These are phyloP conservation scores for Miniopterus natalensis DNA, from an alignment of 2,113 vertebrate species.

Conservation along the genomic window DNA sequence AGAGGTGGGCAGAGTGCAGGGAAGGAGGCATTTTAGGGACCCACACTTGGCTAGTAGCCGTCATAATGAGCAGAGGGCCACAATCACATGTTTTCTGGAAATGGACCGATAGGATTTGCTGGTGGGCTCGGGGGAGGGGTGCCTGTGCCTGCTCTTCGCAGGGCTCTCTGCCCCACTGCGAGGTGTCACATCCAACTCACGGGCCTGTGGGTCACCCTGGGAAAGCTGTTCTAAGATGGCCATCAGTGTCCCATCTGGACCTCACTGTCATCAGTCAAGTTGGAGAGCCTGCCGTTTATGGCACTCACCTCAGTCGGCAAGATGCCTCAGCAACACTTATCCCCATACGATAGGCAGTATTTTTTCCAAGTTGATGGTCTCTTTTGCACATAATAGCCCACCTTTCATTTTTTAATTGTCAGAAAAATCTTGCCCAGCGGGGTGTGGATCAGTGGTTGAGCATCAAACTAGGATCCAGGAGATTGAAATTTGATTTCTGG, in stretches of 20 bases:
- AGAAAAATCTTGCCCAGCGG: background rate
- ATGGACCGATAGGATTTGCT: too few relatives aligned
- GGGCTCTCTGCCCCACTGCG: background rate
- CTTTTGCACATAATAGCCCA: background rate
- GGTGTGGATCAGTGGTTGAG: too few relatives aligned
- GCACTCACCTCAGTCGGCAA: background rate
- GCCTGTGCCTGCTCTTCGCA: background rate
- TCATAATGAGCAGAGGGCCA: background rate
- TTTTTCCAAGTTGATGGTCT: background rate
- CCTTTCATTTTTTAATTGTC: background rate
- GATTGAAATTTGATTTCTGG: too few relatives aligned
- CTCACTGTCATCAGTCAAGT: background rate
- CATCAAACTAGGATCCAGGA: too few relatives aligned
- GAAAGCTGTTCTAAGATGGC: background rate
- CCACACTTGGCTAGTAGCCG: rapidly evolving
- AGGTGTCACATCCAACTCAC: background rate
- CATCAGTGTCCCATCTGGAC: too few relatives aligned
- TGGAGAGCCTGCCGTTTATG: background rate
- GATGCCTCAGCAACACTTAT: background rate
- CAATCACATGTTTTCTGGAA: rapidly evolving
- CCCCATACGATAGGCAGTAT: background rate
- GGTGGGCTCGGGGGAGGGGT: too few relatives aligned
- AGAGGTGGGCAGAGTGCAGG: background rate
- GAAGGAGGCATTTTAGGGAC: background rate
- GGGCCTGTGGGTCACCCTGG: background rate